A percentile compares a stretch with the other conserved stretches of the same genome.
Evolutionary conservation across 2,888 invertebrate genomes (phyloP).

Genomic region (Cerceris rybyensis): DNA sequence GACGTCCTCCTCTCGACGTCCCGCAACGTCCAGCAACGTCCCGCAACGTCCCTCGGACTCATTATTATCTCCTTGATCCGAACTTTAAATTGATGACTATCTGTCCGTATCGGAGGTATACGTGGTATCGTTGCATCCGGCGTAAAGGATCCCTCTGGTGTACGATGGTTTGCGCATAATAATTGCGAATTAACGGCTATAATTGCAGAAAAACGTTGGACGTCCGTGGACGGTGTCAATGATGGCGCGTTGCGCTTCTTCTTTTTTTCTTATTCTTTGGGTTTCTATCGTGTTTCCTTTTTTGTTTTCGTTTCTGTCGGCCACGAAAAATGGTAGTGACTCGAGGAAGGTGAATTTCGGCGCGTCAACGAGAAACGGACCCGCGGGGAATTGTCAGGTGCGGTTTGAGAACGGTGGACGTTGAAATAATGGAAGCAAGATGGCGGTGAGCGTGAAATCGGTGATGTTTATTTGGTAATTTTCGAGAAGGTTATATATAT

Average conservation of each 20-base stretch:
- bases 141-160: not conserved
- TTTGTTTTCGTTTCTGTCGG: too few relatives aligned
- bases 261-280: too few relatives aligned
- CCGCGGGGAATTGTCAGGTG: not conserved
- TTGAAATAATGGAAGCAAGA: too few relatives aligned
- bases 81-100: conserved; percentile 68
- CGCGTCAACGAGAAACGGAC: conserved; percentile 4
- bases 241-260: too few relatives aligned
- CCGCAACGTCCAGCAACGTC: conserved; percentile 14
- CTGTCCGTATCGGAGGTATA: conserved; percentile 45
- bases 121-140: conserved; percentile 45
- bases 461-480: too few relatives aligned
- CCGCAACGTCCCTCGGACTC: conserved; percentile 47
- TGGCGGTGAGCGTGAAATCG: too few relatives aligned
- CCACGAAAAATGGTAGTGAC: too few relatives aligned
- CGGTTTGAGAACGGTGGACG: too few relatives aligned
- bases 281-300: too few relatives aligned
- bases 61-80: conserved; percentile 61
- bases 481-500: too few relatives aligned
- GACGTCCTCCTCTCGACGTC: conserved; percentile 4
- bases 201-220: conserved; percentile 14
- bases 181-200: conserved; percentile 45
- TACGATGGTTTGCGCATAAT: conserved; percentile 30
- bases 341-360: too few relatives aligned
- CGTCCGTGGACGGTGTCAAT: too few relatives aligned